Base-by-base conservation (phyloP, 2,797 vertebrate species). In the Anguilla anguilla region DNA sequence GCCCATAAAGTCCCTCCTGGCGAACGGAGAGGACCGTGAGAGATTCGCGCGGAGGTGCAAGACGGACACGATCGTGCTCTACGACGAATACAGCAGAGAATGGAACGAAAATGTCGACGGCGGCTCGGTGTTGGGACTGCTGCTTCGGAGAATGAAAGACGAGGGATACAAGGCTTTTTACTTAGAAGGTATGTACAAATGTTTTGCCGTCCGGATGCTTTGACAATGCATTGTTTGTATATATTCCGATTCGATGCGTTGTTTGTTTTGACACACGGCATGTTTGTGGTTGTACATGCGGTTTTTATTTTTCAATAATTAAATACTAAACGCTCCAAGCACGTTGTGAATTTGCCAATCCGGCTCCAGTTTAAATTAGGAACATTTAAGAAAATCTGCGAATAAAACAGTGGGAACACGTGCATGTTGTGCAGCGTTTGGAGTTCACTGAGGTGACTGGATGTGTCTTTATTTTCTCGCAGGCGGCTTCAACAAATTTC, bases 401-500 rank as follows among this genome's bases (percentile, higher is more conserved):
- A 93, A 95, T 94, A 92, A 95, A 94, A 82, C 69, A 87, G 88
- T 87, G 87, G 85, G 79, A 83, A 84, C 51, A 17, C 74, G 83
- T 83, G 31, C 22, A 46, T 87, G 15, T 6, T 43, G 81, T 72
- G 31, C 3, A 84, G 61, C 9, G 39, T 67, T 22, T 51, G 4
- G 19, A 25, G 2, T 17, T 53, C 15, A 3, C 35, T 53, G 28
- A 3, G 13, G 51, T 53, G 46, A 43, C 57, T 39, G 4, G 17
- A n/a, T 79, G 7, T 49, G 22, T 79, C 22, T 90, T 88, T 90
- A 85, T 9, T 86, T 86, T 31, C 85, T 86, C 89, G 86, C 95
- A 99, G 98, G 98, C 94, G 98, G 98, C 87, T 99, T 99, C 96
- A 97, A 96, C 90, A 99, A 98, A 95, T 99, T 99, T 92, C 98